Evolutionary conservation across 2,888 invertebrate species (phyloP), one percentile per base, ranked within the genome.

Genomic region (Deroplatys truncata): DNA sequence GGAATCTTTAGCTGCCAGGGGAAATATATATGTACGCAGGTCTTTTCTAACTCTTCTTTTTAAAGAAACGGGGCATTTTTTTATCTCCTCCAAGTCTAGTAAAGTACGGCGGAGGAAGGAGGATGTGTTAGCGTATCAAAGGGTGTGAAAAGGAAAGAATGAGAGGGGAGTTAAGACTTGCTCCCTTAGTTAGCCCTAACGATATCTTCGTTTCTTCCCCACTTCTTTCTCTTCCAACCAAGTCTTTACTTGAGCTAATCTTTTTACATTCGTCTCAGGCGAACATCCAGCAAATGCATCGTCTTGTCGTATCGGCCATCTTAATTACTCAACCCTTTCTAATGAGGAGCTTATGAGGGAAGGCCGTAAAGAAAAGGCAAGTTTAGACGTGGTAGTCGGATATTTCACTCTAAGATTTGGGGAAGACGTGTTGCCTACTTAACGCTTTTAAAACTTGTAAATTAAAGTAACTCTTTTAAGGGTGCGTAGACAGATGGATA

Each of bases 261-360:
- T 87, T 72, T 72, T 87, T 87, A 87, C 87, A 83, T 31, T 72
- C 35, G 83, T 25, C 35, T 31, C 20, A 28, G 83, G 87, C 87
- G 82, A 90, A 89, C 83, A 28, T 89, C 84, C 91, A 72, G 56
- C 56, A 72, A 72, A 72, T 72, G 56, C 56, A 25, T 72, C 56
- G 56, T 87, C 91, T 20, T 15, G 91, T 87, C 91, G 91, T 91
- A 90, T 90, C 90, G 91, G 90, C 90, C 90, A 90, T 91, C 91
- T 91, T 91, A 91, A 91, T 91, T 91, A 91, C 91, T 88, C 84
- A 28, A 28, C 87, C 86, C 86, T 82, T 31, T 43, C 90, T 91
- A 91, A 91, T 91, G 90, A 91, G 90, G 91, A 90, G 91, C 91
- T 91, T 90, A 90, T 90, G 90, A 86, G 90, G 84, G 88, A 88